Evolutionary conservation across 2,888 invertebrate species (phyloP).

Genomic region (Ditula angustiorana): DNA sequence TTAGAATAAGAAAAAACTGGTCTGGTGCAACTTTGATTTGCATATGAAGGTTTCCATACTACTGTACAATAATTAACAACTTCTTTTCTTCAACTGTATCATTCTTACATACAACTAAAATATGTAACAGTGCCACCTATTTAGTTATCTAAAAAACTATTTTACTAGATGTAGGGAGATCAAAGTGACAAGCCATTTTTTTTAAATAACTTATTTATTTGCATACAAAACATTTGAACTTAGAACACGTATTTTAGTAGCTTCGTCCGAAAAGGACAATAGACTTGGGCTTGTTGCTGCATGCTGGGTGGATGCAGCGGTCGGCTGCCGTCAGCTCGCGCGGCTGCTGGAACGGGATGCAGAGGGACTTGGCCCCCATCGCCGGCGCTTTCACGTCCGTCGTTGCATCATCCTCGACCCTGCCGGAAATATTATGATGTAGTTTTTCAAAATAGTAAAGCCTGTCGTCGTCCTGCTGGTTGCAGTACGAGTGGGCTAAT

Average conservation of each 20-base stretch:
- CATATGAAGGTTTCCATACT: no score
- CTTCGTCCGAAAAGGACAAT: constrained; percentile 98
- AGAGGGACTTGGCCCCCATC: constrained; percentile 99
- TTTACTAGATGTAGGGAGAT: no score
- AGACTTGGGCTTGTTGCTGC: constrained; percentile 91
- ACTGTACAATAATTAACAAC: no score
- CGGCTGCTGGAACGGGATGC: constrained; percentile 97
- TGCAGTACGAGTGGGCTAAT: no score
- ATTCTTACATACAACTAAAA: no score
- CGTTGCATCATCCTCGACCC: constrained; percentile 85
- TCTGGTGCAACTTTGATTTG: no score
- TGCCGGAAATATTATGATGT: constrained; percentile 61
- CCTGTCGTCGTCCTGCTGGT: no score
- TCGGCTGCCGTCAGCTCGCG: constrained; percentile 85
- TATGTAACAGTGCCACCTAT: no score
- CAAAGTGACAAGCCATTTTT: no score
- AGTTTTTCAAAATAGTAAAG: background rate
- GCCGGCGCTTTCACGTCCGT: constrained; percentile 93
- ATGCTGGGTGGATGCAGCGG: constrained; percentile 95
- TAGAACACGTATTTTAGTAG: constrained; percentile 81
- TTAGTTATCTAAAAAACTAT: no score
- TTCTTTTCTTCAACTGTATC: no score
- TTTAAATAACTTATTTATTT: constrained; percentile 50
- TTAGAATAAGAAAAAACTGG: no score
- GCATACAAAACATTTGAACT: constrained; percentile 39